These are phyloP conservation scores for Mycteria americana DNA, from an alignment of 2,797 vertebrate species.

Conservation along the genomic window DNA sequence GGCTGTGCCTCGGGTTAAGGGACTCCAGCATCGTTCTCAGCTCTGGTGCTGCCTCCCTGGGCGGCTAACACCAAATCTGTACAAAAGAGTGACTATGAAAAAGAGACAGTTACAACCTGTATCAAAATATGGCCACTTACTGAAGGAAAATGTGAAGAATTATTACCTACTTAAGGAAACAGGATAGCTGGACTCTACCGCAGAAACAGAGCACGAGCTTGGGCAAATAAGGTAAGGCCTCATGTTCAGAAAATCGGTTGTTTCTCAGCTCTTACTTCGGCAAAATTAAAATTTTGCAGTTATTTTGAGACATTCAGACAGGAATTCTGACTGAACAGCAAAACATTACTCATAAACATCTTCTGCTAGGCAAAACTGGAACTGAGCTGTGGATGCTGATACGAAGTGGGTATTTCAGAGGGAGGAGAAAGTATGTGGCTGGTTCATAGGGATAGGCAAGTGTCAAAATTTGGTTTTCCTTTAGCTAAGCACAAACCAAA, in stretches of 20 bases:
- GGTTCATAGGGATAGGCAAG: background rate
- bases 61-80: background rate
- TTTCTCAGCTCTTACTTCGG: background rate
- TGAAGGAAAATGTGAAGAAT: background rate
- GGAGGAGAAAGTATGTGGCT: background rate
- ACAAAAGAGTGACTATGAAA: background rate
- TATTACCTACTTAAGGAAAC: background rate
- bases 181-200: background rate
- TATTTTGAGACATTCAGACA: background rate
- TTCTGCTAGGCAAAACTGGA: background rate
- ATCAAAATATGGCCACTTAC: background rate
- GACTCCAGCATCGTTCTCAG: background rate
- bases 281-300: background rate
- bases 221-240: background rate
- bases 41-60: background rate
- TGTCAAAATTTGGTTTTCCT: background rate
- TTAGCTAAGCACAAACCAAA: constrained; percentile 2
- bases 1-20: background rate
- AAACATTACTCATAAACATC: background rate
- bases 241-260: background rate
- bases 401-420: background rate
- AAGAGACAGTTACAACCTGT: background rate
- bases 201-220: background rate
- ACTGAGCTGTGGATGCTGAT: background rate
- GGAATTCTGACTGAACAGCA: background rate